A percentile compares a stretch with the other conserved stretches of the same genome.
phyloP scores from a whole-genome alignment of 1,140 invertebrate species.

The Oreohelix idahoensis region DNA sequence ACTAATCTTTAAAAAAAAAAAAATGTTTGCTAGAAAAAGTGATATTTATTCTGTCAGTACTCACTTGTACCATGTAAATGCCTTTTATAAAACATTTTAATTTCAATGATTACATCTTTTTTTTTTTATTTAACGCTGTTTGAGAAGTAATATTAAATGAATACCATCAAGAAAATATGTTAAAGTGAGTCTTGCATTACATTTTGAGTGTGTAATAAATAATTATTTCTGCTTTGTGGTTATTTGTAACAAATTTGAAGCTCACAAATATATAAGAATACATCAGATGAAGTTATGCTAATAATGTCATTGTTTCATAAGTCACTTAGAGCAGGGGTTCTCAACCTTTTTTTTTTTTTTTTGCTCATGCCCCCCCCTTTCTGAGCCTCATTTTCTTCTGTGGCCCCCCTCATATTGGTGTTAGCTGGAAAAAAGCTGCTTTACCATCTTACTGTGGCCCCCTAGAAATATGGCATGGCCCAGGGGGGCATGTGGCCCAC shows the following conservation, averaged over 20 bases:
- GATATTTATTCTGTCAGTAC: not conserved
- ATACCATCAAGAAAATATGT: not conserved
- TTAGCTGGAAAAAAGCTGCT: too few relatives aligned
- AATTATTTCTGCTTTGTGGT: not conserved
- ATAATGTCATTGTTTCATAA: not conserved
- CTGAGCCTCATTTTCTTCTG: too few relatives aligned
- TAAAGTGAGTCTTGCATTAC: too few relatives aligned
- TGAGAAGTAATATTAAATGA: not conserved
- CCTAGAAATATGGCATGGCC: too few relatives aligned
- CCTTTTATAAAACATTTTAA: not conserved
- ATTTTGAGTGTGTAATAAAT: not conserved
- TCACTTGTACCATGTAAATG: constrained; percentile 2
- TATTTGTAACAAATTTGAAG: not conserved
- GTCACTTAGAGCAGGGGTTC: too few relatives aligned
- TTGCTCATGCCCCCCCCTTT: too few relatives aligned
- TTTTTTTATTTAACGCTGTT: not conserved
- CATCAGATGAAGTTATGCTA: not conserved
- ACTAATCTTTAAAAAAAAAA: not conserved
- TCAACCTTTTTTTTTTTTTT: not conserved
- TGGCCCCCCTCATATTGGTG: too few relatives aligned
- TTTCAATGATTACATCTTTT: not conserved
- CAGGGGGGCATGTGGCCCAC: too few relatives aligned
- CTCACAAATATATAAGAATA: not conserved
- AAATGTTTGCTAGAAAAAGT: not conserved
- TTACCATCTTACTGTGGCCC: too few relatives aligned